A percentile compares a stretch with the other conserved stretches of the same genome.
phyloP scores from a whole-genome alignment of 2,113 vertebrate species.

The Syngnathus typhle region DNA sequence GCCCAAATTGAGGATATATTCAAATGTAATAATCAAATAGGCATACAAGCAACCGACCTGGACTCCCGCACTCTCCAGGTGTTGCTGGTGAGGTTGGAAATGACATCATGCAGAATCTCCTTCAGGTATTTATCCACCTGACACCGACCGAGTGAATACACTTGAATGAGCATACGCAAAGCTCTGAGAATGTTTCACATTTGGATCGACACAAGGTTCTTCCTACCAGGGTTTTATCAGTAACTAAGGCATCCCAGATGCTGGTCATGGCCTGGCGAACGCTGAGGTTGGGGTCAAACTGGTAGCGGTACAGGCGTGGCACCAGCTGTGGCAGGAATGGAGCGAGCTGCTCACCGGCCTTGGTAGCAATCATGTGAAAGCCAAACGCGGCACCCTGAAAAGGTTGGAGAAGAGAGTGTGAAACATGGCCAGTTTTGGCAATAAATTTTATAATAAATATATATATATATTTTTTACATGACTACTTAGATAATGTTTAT shows the following conservation, averaged over 20 bases:
- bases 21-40: neutral
- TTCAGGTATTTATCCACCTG: constrained; percentile 96
- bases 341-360: constrained; percentile 90
- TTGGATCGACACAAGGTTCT: neutral
- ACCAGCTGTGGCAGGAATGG: constrained; percentile 89
- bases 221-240: constrained; percentile 84
- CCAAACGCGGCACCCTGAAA: constrained; percentile 94
- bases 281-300: constrained; percentile 94
- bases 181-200: neutral
- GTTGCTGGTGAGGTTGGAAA: constrained; percentile 89
- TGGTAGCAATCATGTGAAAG: constrained; percentile 92
- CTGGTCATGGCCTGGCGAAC: constrained; percentile 97
- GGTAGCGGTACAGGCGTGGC: constrained; percentile 94
- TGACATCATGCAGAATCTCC: constrained; percentile 91
- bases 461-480: neutral
- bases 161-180: neutral
- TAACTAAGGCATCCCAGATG: constrained; percentile 95
- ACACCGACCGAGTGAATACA: constrained; percentile 10
- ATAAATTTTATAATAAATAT: neutral
- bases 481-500: neutral
- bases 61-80: constrained; percentile 96
- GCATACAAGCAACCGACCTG: constrained; percentile 67
- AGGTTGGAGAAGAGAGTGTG: neutral
- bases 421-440: neutral
- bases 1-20: neutral